Percentiles rank a stretch among this genome's conserved stretches.
Evolutionary conservation across 1,140 invertebrate genomes (phyloP).

Genomic region (Drosophila lacteicornis): DNA sequence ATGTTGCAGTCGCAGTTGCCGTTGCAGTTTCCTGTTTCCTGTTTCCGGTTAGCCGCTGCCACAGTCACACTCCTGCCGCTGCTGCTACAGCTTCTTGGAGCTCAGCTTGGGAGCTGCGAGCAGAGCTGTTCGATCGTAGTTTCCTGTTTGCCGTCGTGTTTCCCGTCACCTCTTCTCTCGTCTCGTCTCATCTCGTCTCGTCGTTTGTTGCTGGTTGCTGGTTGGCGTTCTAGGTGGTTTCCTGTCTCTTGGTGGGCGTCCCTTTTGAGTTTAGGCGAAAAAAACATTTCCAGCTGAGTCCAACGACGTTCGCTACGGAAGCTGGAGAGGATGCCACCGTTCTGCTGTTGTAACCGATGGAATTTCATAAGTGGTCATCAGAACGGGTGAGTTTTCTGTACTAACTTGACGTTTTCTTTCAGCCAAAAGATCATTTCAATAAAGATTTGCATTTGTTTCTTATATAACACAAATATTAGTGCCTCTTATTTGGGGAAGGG

Average conservation of each 20-base stretch:
- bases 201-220: constrained; percentile 53
- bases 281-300: constrained; percentile 39
- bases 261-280: constrained; percentile 42
- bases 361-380: not conserved
- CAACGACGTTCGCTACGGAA: not conserved
- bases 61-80: constrained; percentile 18
- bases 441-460: constrained; percentile 8
- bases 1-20: constrained; percentile 32
- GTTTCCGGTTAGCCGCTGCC: constrained; percentile 39
- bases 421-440: constrained; percentile 12
- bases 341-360: not conserved
- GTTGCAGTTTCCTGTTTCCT: constrained; percentile 37
- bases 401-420: constrained; percentile 20
- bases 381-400: constrained; percentile 9
- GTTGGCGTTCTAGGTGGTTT: constrained; percentile 50
- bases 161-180: constrained; percentile 44
- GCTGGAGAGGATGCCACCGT: not conserved
- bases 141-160: constrained; percentile 36
- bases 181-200: constrained; percentile 44
- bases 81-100: not conserved
- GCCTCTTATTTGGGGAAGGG: not conserved
- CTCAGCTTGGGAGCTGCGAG: constrained; percentile 25
- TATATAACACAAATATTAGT: not conserved
- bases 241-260: constrained; percentile 59
- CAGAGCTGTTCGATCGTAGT: constrained; percentile 28